Evolutionary conservation across 2,888 invertebrate genomes (phyloP), one percentile per base, ranked within the genome.

Genomic region (Acholoe squamosa): DNA sequence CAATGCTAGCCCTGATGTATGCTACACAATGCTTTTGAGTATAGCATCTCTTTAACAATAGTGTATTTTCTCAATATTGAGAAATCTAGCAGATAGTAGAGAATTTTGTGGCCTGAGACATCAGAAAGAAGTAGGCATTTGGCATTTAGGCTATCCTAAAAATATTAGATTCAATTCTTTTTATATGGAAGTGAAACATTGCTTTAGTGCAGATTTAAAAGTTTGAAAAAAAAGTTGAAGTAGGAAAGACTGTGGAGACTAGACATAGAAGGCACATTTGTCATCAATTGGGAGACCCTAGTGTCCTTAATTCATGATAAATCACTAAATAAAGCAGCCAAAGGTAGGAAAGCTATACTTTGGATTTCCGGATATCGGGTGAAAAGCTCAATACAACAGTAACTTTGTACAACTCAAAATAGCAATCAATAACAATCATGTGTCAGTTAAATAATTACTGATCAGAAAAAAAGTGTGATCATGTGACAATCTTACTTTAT

Each of bases 211-310:
- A 43, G 43, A 43, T 43, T 7, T 3, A 43, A 10, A 43, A 43
- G 10, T 3, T 43, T n/a, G n/a, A n/a, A n/a, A 61, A 61, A 61
- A 61, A 14, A 12, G 61, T n/a, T n/a, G 1, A 61, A 61, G 19
- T n/a, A 19, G n/a, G 61, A n/a, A 61, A 61, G 14, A 3, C 61
- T 61, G 61, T 61, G n/a, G 61, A 61, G 61, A 61, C 61, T 61
- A 61, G 61, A 61, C 14, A n/a, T 61, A n/a, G n/a, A 61, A 61
- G 61, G 61, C 61, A 61, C 61, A n/a, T 61, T n/a, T n/a, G 3
- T 61, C 61, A n/a, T 61, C 22, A 61, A 61, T 61, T 43, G 43
- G 43, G 61, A 61, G 61, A 61, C 61, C 43, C 43, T 61, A 61
- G 61, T 61, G 61, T n/a, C 61, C 61, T 43, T 43, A 10, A 43